phyloP scores from a whole-genome alignment of 2,113 vertebrate genomes.

The Pseudorectes ferrugineus region DNA sequence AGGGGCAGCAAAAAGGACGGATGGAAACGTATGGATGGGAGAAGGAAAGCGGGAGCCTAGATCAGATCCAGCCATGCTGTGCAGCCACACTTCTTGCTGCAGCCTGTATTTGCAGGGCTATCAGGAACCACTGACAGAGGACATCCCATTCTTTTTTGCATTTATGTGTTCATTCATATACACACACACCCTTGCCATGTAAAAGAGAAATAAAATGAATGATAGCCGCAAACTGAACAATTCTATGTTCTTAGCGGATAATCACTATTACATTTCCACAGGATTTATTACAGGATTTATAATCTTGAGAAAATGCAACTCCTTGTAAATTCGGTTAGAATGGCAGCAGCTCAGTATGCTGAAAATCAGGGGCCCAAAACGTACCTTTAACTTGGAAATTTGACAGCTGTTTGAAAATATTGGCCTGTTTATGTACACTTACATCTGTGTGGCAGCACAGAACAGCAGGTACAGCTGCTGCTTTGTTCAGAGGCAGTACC shows the following conservation, averaged over 20 bases:
- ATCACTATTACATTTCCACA: not conserved
- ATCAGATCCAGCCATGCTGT: not conserved
- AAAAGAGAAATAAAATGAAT: not conserved
- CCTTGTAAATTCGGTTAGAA: not conserved
- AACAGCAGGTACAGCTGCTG: not conserved
- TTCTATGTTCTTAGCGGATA: not conserved
- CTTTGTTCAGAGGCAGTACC: not conserved
- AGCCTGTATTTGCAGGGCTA: not conserved
- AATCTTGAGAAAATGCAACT: not conserved
- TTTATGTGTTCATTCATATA: not conserved
- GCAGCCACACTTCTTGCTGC: not conserved
- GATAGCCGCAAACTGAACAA: not conserved
- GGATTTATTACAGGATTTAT: not conserved
- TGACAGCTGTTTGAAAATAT: not conserved
- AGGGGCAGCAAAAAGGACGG: not conserved
- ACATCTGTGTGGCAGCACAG: not conserved
- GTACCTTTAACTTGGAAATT: not conserved
- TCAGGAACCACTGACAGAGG: not conserved
- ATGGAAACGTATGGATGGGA: fast-evolving
- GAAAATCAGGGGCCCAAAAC: not conserved
- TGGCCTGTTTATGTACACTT: not conserved
- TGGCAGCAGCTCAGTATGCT: not conserved
- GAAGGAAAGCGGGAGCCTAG: not conserved
- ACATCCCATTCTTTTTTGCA: not conserved
- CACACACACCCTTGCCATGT: fast-evolving